Conservation (phyloP, 2,797 vertebrate species). For the Phrynocephalus vlangalii region DNA sequence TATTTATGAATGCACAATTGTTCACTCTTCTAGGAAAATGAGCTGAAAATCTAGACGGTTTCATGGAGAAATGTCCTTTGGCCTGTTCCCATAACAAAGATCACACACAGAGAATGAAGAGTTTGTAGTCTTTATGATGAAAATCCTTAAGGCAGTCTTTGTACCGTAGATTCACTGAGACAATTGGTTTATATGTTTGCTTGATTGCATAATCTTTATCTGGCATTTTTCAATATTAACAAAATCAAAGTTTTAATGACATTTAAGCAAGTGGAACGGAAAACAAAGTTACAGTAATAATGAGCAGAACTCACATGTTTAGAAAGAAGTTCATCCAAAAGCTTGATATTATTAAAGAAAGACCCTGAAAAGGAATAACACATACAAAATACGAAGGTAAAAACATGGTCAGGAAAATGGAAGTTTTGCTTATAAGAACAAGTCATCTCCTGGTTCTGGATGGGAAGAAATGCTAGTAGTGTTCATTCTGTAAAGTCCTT, state of each 20-base stretch:
- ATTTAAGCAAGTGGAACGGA: neutral
- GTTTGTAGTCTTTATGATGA: conserved; percentile 6
- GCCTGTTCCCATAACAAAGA: conserved; percentile 4
- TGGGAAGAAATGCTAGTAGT: too few relatives aligned
- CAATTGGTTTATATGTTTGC: neutral
- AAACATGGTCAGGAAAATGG: too few relatives aligned
- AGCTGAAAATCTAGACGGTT: neutral
- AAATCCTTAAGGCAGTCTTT: neutral
- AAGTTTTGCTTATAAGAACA: too few relatives aligned
- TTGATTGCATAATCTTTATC: neutral
- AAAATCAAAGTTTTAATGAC: neutral
- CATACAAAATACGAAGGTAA: neutral
- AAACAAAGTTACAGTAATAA: neutral
- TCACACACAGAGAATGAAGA: neutral
- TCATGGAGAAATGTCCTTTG: conserved; percentile 28
- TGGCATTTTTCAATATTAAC: neutral
- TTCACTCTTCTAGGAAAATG: conserved; percentile 36
- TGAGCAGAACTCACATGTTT: neutral
- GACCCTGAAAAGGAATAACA: neutral
- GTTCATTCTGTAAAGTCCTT: too few relatives aligned
- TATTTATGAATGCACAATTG: conserved; percentile 30
- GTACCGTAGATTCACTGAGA: neutral
- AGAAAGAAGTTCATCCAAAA: neutral
- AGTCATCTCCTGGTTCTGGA: too few relatives aligned
- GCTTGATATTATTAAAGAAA: neutral